These are phyloP conservation scores for Crypturellus undulatus DNA, from an alignment of 2,113 vertebrate species.

Conservation along the genomic window DNA sequence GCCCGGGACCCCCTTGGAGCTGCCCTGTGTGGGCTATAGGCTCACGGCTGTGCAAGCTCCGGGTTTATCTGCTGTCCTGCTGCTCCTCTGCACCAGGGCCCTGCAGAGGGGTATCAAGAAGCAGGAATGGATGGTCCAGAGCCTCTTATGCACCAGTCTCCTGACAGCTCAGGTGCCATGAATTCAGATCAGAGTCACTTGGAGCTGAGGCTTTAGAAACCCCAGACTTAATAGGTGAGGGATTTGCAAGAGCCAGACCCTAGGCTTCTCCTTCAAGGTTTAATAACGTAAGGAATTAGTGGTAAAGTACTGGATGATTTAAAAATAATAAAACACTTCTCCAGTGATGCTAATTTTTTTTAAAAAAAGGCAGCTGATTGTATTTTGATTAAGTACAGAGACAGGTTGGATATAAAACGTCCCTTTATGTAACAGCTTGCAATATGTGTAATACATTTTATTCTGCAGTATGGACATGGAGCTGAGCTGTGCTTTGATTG, in stretches of 20 bases:
- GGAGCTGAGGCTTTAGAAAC: background rate
- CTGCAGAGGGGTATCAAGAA: accelerated
- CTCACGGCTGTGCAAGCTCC: background rate
- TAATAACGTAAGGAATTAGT: constrained; percentile 32
- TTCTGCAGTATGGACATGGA: background rate
- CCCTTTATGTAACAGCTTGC: constrained; percentile 39
- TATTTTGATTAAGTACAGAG: constrained; percentile 22
- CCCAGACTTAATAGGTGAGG: constrained; percentile 24
- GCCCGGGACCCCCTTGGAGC: background rate
- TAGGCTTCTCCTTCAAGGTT: background rate
- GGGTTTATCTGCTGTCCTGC: too few species aligned
- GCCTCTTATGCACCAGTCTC: background rate
- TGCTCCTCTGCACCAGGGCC: background rate
- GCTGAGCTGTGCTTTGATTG: constrained; percentile 11
- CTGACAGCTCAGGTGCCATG: background rate
- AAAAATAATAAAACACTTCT: constrained; percentile 48
- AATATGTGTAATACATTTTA: background rate
- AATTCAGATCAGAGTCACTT: background rate
- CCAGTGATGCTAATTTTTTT: background rate
- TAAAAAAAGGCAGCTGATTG: background rate
- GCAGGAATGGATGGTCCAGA: background rate
- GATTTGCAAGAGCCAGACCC: constrained; percentile 32
- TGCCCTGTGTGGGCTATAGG: too few species aligned
- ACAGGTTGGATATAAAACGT: background rate
- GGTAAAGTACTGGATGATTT: background rate